A percentile compares a stretch with the other conserved stretches of the same genome.
Conservation (phyloP, 64 coral and sea anemone genomes). For the Montipora cactus region DNA sequence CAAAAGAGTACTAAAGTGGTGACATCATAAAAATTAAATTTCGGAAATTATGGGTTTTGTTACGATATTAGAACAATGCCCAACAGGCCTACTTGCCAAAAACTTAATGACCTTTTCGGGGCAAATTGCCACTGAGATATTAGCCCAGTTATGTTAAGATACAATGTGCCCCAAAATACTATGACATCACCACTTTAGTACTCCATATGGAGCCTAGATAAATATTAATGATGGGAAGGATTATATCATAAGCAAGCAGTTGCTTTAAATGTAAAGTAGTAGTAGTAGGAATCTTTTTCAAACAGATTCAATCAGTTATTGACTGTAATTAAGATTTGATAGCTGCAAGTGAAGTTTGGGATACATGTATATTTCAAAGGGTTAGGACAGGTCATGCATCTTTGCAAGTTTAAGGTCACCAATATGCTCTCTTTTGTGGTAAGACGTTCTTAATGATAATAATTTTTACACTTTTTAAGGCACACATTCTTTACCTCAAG, state of each 20-base stretch:
- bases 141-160: not conserved
- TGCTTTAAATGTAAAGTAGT: too few relatives aligned
- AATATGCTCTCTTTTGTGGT: not conserved
- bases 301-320: not conserved
- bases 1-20: too few relatives aligned
- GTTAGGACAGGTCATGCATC: conserved; percentile 2
- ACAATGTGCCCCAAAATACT: too few relatives aligned
- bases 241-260: too few relatives aligned
- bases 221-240: too few relatives aligned
- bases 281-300: not conserved
- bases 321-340: not conserved
- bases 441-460: conserved; percentile 12
- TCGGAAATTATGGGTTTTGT: too few relatives aligned
- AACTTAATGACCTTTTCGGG: too few relatives aligned
- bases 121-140: not conserved
- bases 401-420: conserved; percentile 1
- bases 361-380: not conserved
- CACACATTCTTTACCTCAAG: conserved; percentile 21
- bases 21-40: too few relatives aligned
- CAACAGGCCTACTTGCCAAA: too few relatives aligned
- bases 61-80: too few relatives aligned
- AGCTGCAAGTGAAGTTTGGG: not conserved
- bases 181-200: too few relatives aligned
- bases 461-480: conserved; percentile 44
- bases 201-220: too few relatives aligned